Conservation (phyloP, 2,888 invertebrate genomes). For the Platynereis dumerilii region DNA sequence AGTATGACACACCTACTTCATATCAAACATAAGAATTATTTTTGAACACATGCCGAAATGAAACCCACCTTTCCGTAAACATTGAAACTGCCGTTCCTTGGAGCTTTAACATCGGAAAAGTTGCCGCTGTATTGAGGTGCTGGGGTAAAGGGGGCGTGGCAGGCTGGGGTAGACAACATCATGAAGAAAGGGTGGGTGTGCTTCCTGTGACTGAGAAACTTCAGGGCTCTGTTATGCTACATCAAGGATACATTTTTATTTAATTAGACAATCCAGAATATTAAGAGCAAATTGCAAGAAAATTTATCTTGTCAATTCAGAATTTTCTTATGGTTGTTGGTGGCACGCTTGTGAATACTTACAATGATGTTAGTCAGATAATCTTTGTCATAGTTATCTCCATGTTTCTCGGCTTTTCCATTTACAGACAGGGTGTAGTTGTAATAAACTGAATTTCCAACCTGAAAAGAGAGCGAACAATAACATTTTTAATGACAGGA, state of each 20-base stretch:
- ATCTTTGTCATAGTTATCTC: conserved; percentile 67
- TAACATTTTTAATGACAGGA: too few relatives aligned
- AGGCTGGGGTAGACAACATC: conserved; percentile 85
- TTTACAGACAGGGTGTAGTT: conserved; percentile 86
- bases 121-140: conserved; percentile 74
- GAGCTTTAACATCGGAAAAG: conserved; percentile 71
- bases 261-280: not conserved
- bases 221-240: conserved; percentile 54
- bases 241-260: not conserved
- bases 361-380: conserved; percentile 89
- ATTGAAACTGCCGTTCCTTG: conserved; percentile 73
- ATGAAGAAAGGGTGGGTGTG: conserved; percentile 75
- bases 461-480: conserved; percentile 42
- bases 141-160: conserved; percentile 86
- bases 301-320: too few relatives aligned
- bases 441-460: conserved; percentile 93
- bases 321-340: too few relatives aligned
- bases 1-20: too few relatives aligned
- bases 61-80: conserved; percentile 46
- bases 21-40: too few relatives aligned
- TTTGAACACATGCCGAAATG: too few relatives aligned
- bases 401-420: conserved; percentile 72
- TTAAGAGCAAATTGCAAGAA: not conserved
- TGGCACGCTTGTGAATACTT: too few relatives aligned
- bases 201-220: conserved; percentile 43